Base-by-base conservation (phyloP, 2,797 vertebrate species). In the Trematocara caparti region DNA sequence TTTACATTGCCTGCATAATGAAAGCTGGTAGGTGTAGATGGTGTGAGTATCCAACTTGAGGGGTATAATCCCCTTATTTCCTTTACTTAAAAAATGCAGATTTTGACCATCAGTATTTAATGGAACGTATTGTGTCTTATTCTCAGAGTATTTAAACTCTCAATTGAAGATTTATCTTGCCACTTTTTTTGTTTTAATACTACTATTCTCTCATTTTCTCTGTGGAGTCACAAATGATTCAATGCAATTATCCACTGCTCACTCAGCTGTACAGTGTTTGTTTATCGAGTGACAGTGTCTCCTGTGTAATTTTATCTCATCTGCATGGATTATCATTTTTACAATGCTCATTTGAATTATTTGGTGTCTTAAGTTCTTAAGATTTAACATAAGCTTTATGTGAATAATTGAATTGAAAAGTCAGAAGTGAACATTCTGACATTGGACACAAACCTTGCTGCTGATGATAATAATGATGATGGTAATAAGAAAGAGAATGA, bases 271-370 rank as follows among this genome's bases (percentile, higher is more conserved):
- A 55, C 14, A 62, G 10, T 36, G 34, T 80, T 80, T 48, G 24
- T 73, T 75, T 76, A 76, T 74, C 24, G 36, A 73, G 36, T 83
- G 21, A 75, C 73, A 9, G 6, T 13, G 43, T 75, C 75, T 78
- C 75, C n/a, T 11, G 80, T 72, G 84, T 75, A 32, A 80, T 79
- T 80, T 21, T 38, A 80, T 78, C 73, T 73, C 66, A 24, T 87
- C 36, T 80, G 32, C 64, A 79, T 84, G 32, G 51, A 84, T 86
- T 48, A 71, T 15, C 66, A 78, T 81, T 51, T 59, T 17, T 12
- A 17, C 9, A 36, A 36, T 76, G 15, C 73, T 75, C 13, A 12
- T 49, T 72, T 34, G 2, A 21, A 21, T 50, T 7, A 24, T 36
- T 34, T 21, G 5, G n/a, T 24, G 30, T 77, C 24, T 21, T 19